phyloP scores from a whole-genome alignment of 92 coral and sea anemone genomes.

The Zoanthus solanderi region DNA sequence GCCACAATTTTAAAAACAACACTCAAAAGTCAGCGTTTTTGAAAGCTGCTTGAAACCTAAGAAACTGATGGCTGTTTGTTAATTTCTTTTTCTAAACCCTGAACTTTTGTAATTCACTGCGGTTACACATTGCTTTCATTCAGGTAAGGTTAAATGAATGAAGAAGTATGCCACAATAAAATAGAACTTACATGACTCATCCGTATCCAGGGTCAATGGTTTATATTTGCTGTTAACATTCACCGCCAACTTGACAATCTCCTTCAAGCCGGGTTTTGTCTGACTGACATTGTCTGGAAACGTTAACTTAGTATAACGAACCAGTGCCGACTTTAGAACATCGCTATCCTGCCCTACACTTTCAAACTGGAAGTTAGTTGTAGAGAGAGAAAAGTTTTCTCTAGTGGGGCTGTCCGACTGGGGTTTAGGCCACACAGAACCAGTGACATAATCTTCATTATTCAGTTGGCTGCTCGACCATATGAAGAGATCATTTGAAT shows the following conservation, averaged over 20 bases:
- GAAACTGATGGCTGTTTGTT: background rate
- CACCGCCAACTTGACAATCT: constrained; percentile 65
- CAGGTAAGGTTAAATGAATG: background rate
- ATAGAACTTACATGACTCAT: constrained; percentile 86
- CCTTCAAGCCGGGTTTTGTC: constrained; percentile 43
- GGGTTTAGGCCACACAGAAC: constrained; percentile 92
- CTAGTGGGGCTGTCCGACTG: constrained; percentile 68
- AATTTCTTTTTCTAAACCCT: background rate
- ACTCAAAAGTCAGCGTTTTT: no score
- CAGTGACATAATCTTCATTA: constrained; percentile 79
- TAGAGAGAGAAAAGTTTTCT: constrained; percentile 56
- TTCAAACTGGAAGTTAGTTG: constrained; percentile 65
- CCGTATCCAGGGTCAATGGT: constrained; percentile 76
- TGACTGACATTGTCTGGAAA: constrained; percentile 71
- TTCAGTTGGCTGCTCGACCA: constrained; percentile 17
- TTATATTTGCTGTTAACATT: constrained; percentile 74
- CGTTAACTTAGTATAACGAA: constrained; percentile 74
- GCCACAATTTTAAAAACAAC: no score
- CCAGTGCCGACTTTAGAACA: constrained; percentile 75
- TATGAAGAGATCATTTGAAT: constrained; percentile 1
- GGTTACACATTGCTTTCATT: background rate
- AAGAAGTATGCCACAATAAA: background rate
- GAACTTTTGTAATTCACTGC: no score
- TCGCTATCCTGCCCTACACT: constrained; percentile 73
- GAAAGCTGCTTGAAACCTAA: no score